A percentile compares a stretch with the other conserved stretches of the same genome.
Evolutionary conservation across 53 echinoderm and acorn worm species (phyloP).

Genomic region (Glandiceps talaboti): DNA sequence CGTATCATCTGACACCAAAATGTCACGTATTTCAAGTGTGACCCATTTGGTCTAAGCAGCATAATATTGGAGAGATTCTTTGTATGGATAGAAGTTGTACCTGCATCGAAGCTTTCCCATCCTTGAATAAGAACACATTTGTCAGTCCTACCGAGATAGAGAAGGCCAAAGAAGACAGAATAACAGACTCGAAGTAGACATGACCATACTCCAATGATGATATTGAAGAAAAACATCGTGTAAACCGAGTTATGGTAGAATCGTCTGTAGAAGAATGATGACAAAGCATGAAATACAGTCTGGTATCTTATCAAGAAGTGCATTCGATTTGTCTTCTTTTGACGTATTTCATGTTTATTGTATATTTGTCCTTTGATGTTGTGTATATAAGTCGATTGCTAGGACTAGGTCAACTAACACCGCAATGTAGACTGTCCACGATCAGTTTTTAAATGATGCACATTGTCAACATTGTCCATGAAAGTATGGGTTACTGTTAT

Average conservation of each 20-base stretch:
- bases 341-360: too few species aligned
- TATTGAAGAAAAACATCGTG: slow-evolving; percentile 11
- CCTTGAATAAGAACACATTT: slow-evolving; percentile 14
- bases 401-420: too few species aligned
- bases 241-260: slow-evolving; percentile 8
- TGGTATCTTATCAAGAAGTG: too few species aligned
- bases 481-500: too few species aligned
- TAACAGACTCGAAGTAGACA: slow-evolving; percentile 11
- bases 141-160: slow-evolving; percentile 15
- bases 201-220: slow-evolving; percentile 9
- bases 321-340: too few species aligned
- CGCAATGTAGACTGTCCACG: too few species aligned
- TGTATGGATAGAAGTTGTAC: not conserved
- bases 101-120: slow-evolving; percentile 16
- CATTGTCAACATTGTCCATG: too few species aligned
- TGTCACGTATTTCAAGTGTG: not conserved
- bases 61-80: not conserved
- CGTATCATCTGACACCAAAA: not conserved
- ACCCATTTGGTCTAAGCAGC: not conserved
- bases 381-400: too few species aligned
- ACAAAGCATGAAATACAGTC: too few species aligned
- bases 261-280: slow-evolving; percentile 6
- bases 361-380: too few species aligned
- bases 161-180: slow-evolving; percentile 5
- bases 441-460: too few species aligned